phyloP scores from a whole-genome alignment of 2,888 invertebrate species.

The Xestia rhomboidea region DNA sequence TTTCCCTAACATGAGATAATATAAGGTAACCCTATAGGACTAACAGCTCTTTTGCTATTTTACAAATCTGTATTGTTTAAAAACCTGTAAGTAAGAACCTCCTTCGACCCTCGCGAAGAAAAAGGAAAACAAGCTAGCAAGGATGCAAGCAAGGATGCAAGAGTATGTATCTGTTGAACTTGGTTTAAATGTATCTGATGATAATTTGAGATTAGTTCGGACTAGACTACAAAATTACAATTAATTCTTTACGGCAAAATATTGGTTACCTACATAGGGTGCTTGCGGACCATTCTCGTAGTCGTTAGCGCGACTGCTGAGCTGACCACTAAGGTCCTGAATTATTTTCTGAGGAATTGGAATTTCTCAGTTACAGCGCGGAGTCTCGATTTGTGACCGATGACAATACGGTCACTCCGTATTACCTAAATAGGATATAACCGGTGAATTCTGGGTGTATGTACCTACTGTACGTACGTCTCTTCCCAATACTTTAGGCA shows the following conservation, averaged over 20 bases:
- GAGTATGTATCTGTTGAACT: too few species aligned
- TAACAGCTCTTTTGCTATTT: not conserved
- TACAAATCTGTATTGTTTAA: too few species aligned
- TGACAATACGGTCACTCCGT: not conserved
- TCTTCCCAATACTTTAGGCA: not conserved
- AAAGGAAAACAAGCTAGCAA: too few species aligned
- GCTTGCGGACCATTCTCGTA: not conserved
- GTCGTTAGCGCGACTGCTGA: not conserved
- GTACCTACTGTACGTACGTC: not conserved
- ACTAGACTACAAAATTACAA: not conserved
- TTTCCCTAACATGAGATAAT: not conserved
- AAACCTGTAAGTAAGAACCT: too few species aligned
- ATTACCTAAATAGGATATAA: not conserved
- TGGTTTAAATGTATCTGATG: not conserved
- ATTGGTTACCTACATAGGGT: not conserved
- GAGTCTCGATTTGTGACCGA: not conserved
- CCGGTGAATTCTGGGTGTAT: not conserved
- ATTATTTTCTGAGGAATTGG: not conserved
- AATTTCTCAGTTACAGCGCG: not conserved
- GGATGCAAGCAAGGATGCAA: too few species aligned
- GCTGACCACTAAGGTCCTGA: not conserved
- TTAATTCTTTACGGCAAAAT: not conserved
- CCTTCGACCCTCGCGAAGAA: too few species aligned
- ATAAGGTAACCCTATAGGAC: not conserved
- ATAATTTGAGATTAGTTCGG: not conserved